Evolutionary conservation across 2,797 vertebrate genomes (phyloP), one percentile per base, ranked within the genome.

Genomic region (Etheostoma perlongum): DNA sequence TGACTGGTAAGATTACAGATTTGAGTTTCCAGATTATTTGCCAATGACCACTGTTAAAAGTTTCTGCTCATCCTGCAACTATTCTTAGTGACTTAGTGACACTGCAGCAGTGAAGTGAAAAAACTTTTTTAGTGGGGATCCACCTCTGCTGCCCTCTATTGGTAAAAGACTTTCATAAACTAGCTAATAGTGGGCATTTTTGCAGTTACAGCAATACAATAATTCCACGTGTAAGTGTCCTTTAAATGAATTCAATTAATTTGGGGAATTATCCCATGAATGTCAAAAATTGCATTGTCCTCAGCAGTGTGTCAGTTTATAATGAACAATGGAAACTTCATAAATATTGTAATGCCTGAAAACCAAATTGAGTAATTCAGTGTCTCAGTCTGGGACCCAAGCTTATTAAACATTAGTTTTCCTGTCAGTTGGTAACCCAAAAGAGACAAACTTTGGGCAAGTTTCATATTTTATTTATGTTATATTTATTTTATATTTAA

Each of bases 91-190:
- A 55, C 7, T 19, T 33, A 47, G 25, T 59, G 58, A 54, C 48
- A 55, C 9, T 48, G 4, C 49, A 55, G 51, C 53, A 25, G 51
- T 40, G 53, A 72, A 59, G 59, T 30, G 1, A 7, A 8, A 36
- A 30, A 21, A 25, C 2, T 44, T 44, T 11, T 9, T 76, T 25
- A 70, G 51, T 47, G 9, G n/a, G 51, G 27, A 49, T 60, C 18
- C 36, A 30, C 23, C 4, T 30, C 61, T 76, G 89, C 92, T 91
- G 91, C 92, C 92, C 93, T 90, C 93, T 93, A 33, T 84, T 85
- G 93, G 90, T 18, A 3, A 30, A 86, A 12, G 55, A 78, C 47
- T 23, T 14, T 30, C 30, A 59, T 3, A 4, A 33, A 4, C 53
- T 30, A 30, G 30, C 30, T 59, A 1, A 27, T 13, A 58, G 10